Percentiles rank a stretch among this genome's conserved stretches.
Conservation (phyloP, 1,140 invertebrate species). For the Teleogryllus occipitalis region DNA sequence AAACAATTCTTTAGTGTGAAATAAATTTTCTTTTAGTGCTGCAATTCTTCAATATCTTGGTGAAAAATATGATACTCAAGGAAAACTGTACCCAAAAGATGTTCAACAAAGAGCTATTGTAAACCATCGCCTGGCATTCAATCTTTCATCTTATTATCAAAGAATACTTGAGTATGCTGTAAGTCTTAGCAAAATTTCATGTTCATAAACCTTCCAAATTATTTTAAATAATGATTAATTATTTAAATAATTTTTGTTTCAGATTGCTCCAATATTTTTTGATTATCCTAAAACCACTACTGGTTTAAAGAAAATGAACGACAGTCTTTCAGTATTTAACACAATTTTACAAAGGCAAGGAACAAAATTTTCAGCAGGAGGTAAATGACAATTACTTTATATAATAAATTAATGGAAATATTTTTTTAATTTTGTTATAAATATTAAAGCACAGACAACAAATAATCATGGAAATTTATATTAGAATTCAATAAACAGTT, state of each 20-base stretch:
- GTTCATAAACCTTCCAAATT: neutral
- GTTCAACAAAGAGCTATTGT: constrained; percentile 55
- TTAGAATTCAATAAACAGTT: too few species aligned
- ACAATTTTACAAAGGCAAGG: constrained; percentile 51
- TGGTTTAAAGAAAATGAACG: constrained; percentile 53
- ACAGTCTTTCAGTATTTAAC: constrained; percentile 56
- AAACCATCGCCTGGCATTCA: constrained; percentile 67
- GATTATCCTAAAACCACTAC: constrained; percentile 56
- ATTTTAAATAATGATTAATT: neutral
- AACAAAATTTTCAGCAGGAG: constrained; percentile 53
- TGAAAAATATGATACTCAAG: constrained; percentile 56
- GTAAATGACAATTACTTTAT: constrained; percentile 31
- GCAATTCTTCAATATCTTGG: constrained; percentile 70
- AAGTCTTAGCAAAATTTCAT: constrained; percentile 30
- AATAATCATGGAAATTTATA: too few species aligned
- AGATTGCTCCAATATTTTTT: constrained; percentile 63
- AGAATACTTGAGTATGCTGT: constrained; percentile 57
- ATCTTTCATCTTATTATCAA: constrained; percentile 63
- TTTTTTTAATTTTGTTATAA: too few species aligned
- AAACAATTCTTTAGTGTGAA: neutral
- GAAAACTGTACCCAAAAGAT: constrained; percentile 59
- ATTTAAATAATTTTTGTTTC: constrained; percentile 26
- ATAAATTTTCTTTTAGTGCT: constrained; percentile 40
- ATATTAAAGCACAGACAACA: too few species aligned
- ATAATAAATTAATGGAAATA: too few species aligned